A percentile compares a stretch with the other conserved stretches of the same genome.
phyloP scores from a whole-genome alignment of 2,113 vertebrate species.

The Hippocampus abdominalis region DNA sequence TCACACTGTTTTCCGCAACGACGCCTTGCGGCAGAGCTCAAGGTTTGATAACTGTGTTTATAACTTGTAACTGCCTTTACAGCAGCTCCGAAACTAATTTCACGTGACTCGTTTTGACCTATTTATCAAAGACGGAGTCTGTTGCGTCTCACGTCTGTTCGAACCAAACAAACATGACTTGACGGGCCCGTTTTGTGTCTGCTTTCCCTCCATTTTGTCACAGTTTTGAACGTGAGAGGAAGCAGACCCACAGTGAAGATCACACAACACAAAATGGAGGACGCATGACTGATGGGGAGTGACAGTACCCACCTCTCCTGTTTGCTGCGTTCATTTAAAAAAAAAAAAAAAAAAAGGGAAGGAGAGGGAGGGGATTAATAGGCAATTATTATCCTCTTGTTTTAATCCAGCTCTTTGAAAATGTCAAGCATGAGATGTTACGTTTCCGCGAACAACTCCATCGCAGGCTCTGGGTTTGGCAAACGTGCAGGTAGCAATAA shows the following conservation, averaged over 20 bases:
- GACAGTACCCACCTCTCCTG: conserved; percentile 90
- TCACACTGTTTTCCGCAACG: no score
- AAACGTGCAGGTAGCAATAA: conserved; percentile 51
- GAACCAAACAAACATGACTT: conserved; percentile 26
- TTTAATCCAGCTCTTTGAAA: conserved; percentile 16
- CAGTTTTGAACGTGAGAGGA: conserved; percentile 15
- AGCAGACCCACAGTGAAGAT: conserved; percentile 31
- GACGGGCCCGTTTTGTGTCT: conserved; percentile 18
- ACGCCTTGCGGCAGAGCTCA: no score
- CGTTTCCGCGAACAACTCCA: conserved; percentile 19
- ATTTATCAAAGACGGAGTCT: conserved; percentile 47
- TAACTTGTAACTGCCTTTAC: no score
- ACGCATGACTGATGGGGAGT: conserved; percentile 28
- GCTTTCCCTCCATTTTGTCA: conserved; percentile 11
- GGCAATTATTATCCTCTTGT: conserved; percentile 1
- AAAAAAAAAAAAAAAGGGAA: conserved; percentile 62
- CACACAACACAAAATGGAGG: conserved; percentile 45
- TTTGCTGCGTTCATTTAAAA: conserved; percentile 84
- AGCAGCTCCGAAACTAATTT: background rate
- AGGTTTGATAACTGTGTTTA: no score
- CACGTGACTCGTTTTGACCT: conserved; percentile 31
- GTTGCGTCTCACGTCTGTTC: conserved; percentile 29
- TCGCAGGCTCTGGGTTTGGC: conserved; percentile 32
- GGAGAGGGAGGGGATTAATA: conserved; percentile 36
- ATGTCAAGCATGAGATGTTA: conserved; percentile 13